A percentile compares a stretch with the other conserved stretches of the same genome.
Evolutionary conservation across 1,140 invertebrate species (phyloP).

Genomic region (Lepidotrigona ventralis): DNA sequence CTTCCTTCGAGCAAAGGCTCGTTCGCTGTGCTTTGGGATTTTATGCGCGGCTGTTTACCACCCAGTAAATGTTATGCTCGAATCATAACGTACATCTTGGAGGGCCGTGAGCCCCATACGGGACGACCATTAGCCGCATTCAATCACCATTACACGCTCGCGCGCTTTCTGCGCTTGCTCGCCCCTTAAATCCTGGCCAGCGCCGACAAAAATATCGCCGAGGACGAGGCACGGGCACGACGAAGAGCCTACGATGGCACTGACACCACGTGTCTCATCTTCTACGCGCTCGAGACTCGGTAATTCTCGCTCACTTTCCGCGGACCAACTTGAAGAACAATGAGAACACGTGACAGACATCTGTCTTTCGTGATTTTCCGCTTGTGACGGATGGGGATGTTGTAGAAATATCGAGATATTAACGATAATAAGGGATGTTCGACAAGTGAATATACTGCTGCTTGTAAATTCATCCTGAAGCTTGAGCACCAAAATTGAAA

Average conservation of each 20-base stretch:
- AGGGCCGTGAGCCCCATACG: constrained; percentile 54
- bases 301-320: neutral
- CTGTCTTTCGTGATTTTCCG: no score
- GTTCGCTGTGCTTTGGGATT: constrained; percentile 24
- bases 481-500: neutral
- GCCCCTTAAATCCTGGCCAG: constrained; percentile 54
- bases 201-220: constrained; percentile 54
- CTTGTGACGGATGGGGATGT: no score
- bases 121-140: constrained; percentile 66
- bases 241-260: neutral
- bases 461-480: no score
- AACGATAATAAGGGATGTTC: no score
- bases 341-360: no score
- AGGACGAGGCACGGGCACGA: constrained; percentile 12
- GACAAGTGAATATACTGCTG: no score
- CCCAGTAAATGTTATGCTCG: constrained; percentile 62
- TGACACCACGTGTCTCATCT: neutral
- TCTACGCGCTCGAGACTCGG: constrained; percentile 23
- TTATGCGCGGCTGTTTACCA: constrained; percentile 58
- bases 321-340: no score
- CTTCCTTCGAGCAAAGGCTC: neutral
- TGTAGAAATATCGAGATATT: no score
- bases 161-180: constrained; percentile 59
- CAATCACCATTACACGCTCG: constrained; percentile 67
- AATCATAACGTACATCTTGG: constrained; percentile 62